Evolutionary conservation across 2,888 invertebrate species (phyloP), one percentile per base, ranked within the genome.

Genomic region (Drosophila mercatorum): DNA sequence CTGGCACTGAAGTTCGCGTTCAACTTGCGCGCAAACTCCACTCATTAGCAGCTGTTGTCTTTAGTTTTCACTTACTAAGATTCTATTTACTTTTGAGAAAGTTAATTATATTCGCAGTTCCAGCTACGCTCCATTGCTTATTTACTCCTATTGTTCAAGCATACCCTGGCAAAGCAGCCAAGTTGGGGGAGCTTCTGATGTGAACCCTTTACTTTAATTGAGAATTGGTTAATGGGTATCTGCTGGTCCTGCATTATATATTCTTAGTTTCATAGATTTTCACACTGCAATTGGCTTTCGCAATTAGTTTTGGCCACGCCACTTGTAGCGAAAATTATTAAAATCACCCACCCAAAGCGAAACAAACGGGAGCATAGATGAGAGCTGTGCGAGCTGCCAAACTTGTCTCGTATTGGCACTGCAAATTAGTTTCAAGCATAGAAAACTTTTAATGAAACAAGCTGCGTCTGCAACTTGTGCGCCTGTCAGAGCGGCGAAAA

Each of bases 1-100:
- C 22, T 31, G 49, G 38, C 22, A n/a, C 38, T 36, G n/a, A 73
- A 77, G 53, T 55, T 75, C 22, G 51, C 65, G 40, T 44, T 55
- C 28, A 77, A 66, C 64, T 72, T 59, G 56, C 28, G 51, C 47
- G n/a, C 55, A 58, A 86, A 79, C 83, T 86, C 57, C 68, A 73
- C 81, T 88, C 82, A 84, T 84, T 87, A 86, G 62, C 83, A 88
- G 81, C 84, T 79, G 87, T 84, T 86, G 86, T 88, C 79, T 83
- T 79, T 79, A 72, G 86, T 74, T 83, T 76, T 59, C 66, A 60
- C 79, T 72, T 41, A 38, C 67, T 64, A 66, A 68, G 83, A 83
- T 80, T 86, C 73, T 84, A 73, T 81, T 86, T 84, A 81, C 88
- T 86, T 81, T 77, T 68, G 47, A 68, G 74, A 82, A 83, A 86